phyloP scores from a whole-genome alignment of 2,888 invertebrate species.

The Pseudanteris insignis region DNA sequence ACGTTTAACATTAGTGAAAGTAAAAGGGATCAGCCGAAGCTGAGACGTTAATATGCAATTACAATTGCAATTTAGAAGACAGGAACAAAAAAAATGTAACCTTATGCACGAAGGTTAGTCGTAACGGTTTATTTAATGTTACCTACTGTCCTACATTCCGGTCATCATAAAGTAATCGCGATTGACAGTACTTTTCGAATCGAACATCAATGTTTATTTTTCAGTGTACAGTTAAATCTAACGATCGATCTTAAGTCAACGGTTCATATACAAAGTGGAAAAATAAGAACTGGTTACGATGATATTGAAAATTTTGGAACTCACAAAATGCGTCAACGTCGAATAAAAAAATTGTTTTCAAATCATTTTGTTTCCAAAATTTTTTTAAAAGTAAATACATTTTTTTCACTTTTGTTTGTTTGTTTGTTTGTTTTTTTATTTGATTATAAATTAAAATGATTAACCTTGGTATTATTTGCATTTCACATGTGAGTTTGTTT shows the following conservation, averaged over 20 bases:
- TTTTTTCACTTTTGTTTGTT: too few relatives aligned
- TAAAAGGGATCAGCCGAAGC: conserved; percentile 16
- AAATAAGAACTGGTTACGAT: too few relatives aligned
- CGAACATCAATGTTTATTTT: conserved; percentile 23
- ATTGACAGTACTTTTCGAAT: conserved; percentile 31
- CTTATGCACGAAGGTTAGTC: conserved; percentile 53
- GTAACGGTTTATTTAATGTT: conserved; percentile 65
- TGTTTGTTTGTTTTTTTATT: too few relatives aligned
- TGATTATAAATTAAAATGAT: too few relatives aligned
- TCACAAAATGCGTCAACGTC: too few relatives aligned
- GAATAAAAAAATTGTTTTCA: too few relatives aligned
- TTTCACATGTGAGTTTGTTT: too few relatives aligned
- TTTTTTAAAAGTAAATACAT: too few relatives aligned
- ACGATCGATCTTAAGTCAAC: conserved; percentile 13
- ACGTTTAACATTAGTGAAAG: conserved; percentile 21
- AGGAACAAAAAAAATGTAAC: conserved; percentile 45
- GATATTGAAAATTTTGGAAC: too few relatives aligned
- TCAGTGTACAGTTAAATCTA: conserved; percentile 42
- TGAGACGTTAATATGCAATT: too few relatives aligned
- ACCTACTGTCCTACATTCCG: conserved; percentile 63
- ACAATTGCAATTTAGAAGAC: conserved; percentile 12
- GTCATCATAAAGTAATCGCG: conserved; percentile 32
- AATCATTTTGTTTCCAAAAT: too few relatives aligned
- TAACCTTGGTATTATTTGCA: too few relatives aligned
- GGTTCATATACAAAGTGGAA: neutral